Evolutionary conservation across 2,888 invertebrate species (phyloP), one percentile per base, ranked within the genome.

Genomic region (Eledone cirrhosa): DNA sequence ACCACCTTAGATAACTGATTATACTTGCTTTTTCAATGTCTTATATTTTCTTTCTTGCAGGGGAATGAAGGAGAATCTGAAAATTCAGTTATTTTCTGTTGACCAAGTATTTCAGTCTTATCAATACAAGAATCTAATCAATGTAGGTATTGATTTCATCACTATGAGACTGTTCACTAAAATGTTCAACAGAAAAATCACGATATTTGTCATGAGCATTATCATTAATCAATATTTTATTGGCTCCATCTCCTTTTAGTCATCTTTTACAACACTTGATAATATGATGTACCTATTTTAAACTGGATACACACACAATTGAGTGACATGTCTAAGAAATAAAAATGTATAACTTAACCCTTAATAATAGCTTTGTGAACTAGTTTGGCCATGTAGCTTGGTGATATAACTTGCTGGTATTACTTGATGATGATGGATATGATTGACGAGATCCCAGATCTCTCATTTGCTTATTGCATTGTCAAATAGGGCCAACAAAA

Each of bases 91-190:
- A 81, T 90, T 87, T 80, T 86, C 86, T 67, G 90, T 89, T 86
- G 90, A 90, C 76, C 88, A 90, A 78, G 80, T 84, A 47, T 90
- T 90, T 81, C 89, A 89, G 72, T 81, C 86, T 5, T 90, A 89
- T 80, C 86, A 89, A 80, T 88, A 88, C 82, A 86, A 90, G 75
- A 85, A 85, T n/a, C 89, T 90, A 85, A 86, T 86, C 27, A 74
- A 83, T 84, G 90, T 89, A 81, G 85, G 85, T 82, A 16, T 11
- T n/a, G 11, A 13, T 33, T 67, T 14, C 31, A 33, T 41, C 5
- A 41, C 41, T 41, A 41, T 41, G 11, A 41, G 11, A 41, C 41
- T 8, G 8, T 41, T 41, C 11, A 8, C 41, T 1, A 41, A 8
- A 41, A 8, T 41, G 41, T 41, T 41, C 8, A 41, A 41, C 11